Percentiles rank a stretch among this genome's conserved stretches.
Evolutionary conservation across 1,140 invertebrate genomes (phyloP).

Genomic region (Heliconius himera): DNA sequence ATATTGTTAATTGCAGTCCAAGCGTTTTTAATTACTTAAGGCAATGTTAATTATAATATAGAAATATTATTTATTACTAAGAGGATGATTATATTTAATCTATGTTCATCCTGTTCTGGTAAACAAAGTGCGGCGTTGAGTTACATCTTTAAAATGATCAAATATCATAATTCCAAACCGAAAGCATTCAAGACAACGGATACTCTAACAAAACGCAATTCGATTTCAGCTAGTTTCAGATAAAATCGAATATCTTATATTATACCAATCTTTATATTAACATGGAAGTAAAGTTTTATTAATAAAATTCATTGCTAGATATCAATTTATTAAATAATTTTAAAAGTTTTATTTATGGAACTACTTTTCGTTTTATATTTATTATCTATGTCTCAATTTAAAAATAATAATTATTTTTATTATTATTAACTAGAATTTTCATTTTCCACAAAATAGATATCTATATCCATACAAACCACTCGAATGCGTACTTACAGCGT

Average conservation of each 20-base stretch:
- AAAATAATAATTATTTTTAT: no score
- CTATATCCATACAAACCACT: no score
- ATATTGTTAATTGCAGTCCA: not conserved
- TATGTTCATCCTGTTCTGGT: no score
- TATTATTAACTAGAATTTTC: no score
- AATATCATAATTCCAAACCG: not conserved
- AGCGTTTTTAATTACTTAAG: not conserved
- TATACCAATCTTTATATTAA: no score
- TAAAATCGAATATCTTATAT: no score
- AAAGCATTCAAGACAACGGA: not conserved
- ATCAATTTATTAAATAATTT: not conserved
- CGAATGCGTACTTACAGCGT: constrained; percentile 91
- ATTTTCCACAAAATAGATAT: no score
- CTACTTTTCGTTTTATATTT: no score
- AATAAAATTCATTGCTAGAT: no score
- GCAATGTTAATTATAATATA: not conserved
- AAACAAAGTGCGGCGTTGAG: no score
- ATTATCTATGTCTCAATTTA: not conserved
- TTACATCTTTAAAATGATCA: not conserved
- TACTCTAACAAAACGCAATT: not conserved
- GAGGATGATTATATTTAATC: no score
- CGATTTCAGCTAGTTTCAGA: not conserved
- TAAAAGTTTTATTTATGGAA: not conserved
- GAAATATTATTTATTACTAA: not conserved
- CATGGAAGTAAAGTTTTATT: no score